phyloP scores from a whole-genome alignment of 2,888 invertebrate species.

The Eremobia ochroleuca region DNA sequence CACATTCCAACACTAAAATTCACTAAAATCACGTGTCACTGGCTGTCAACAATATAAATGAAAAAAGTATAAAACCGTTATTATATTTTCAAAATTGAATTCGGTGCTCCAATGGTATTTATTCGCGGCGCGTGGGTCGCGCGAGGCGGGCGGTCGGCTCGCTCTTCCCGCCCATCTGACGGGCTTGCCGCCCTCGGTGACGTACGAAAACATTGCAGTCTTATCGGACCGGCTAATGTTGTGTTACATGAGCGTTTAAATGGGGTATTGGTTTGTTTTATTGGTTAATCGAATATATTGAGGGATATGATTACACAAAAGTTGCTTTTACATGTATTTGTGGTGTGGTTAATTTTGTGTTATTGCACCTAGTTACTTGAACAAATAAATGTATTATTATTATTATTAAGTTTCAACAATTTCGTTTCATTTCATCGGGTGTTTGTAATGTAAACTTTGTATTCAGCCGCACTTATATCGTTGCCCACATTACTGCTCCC shows the following conservation, averaged over 20 bases:
- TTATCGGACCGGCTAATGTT: constrained; percentile 57
- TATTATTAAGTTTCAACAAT: constrained; percentile 11
- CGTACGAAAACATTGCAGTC: constrained; percentile 63
- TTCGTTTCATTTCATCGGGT: constrained; percentile 7
- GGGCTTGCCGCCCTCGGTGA: constrained; percentile 74
- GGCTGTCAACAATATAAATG: constrained; percentile 41
- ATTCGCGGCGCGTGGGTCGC: constrained; percentile 59
- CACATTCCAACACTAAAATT: constrained; percentile 38
- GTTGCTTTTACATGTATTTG: background rate
- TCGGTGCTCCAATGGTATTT: constrained; percentile 51
- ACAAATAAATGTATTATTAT: too few species aligned
- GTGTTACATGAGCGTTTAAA: constrained; percentile 49
- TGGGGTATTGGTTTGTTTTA: constrained; percentile 35
- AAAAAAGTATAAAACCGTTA: constrained; percentile 26
- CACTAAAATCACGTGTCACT: constrained; percentile 51
- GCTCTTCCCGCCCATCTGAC: constrained; percentile 83
- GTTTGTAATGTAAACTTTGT: constrained; percentile 11
- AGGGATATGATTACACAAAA: constrained; percentile 2
- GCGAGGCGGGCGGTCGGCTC: constrained; percentile 81
- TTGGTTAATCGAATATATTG: constrained; percentile 27
- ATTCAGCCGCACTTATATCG: background rate
- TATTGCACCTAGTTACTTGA: too few species aligned
- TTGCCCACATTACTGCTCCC: background rate
- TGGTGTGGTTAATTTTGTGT: constrained; percentile 8
- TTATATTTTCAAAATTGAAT: constrained; percentile 63